Percentiles rank a stretch among this genome's conserved stretches.
Conservation (phyloP, 37 sponge, comb jelly and placozoan genomes). For the Chondrosia reniformis region DNA sequence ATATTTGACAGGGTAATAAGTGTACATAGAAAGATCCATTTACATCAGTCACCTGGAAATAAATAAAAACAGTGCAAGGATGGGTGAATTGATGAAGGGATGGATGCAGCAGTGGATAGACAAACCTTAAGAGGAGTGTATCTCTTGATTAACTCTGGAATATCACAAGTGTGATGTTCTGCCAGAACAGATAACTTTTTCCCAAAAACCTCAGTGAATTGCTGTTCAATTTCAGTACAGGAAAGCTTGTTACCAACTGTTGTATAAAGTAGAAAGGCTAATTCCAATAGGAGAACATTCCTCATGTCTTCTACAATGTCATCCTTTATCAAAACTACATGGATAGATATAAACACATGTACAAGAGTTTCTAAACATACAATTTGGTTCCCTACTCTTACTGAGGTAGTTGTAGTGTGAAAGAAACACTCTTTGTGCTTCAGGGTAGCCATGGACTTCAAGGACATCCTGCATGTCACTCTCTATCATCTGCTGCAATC, state of each 20-base stretch:
- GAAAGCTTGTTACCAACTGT: neutral
- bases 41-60: constrained; percentile 14
- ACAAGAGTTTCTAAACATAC: no score
- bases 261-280: neutral
- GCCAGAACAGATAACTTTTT: neutral
- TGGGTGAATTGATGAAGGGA: no score
- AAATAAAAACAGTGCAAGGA: no score
- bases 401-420: neutral
- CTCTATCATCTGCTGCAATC: constrained; percentile 40
- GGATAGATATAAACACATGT: no score
- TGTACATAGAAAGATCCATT: constrained; percentile 19
- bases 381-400: neutral
- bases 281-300: neutral
- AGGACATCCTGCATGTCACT: constrained; percentile 52
- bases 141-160: neutral
- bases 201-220: neutral
- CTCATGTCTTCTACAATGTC: neutral
- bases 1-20: constrained; percentile 25
- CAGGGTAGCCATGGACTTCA: neutral
- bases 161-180: neutral
- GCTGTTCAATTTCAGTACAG: neutral
- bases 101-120: no score
- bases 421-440: neutral
- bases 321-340: neutral
- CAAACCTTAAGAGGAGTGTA: constrained; percentile 10